These are phyloP conservation scores for Fragum sueziense DNA, from an alignment of 2,888 invertebrate species.

Conservation along the genomic window DNA sequence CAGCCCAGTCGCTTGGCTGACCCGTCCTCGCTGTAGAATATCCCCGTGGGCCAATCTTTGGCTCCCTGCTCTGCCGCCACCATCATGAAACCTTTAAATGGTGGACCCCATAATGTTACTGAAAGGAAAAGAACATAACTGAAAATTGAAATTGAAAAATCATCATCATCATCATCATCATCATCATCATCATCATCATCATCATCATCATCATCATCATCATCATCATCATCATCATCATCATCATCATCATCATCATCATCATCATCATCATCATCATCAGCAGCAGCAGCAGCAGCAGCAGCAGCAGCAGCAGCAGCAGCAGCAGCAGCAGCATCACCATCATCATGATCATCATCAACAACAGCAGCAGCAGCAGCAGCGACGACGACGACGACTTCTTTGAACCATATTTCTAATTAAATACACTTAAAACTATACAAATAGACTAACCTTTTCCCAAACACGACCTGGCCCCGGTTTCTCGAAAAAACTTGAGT, in stretches of 20 bases:
- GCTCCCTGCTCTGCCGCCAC: conserved; percentile 66
- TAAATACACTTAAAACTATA: too few relatives aligned
- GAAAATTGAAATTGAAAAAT: background rate
- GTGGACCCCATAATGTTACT: conserved; percentile 69
- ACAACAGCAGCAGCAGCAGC: background rate
- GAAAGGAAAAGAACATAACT: conserved; percentile 20
- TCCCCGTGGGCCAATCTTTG: conserved; percentile 67
- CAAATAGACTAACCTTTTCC: too few relatives aligned
- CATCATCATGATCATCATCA: background rate
- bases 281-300: too few relatives aligned
- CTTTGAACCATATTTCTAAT: too few relatives aligned
- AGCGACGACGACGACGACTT: too few relatives aligned
- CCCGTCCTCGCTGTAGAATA: conserved; percentile 63
- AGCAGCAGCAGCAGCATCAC: background rate
- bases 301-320: background rate
- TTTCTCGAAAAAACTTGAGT: too few relatives aligned
- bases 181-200: conserved; percentile 28
- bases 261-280: too few relatives aligned
- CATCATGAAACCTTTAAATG: conserved; percentile 68
- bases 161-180: conserved; percentile 12
- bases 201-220: conserved; percentile 12
- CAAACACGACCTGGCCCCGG: too few relatives aligned
- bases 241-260: too few relatives aligned
- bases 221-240: conserved; percentile 10
- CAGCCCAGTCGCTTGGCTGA: conserved; percentile 58